Conservation (phyloP, 2,888 invertebrate genomes). For the Acleris literana region DNA sequence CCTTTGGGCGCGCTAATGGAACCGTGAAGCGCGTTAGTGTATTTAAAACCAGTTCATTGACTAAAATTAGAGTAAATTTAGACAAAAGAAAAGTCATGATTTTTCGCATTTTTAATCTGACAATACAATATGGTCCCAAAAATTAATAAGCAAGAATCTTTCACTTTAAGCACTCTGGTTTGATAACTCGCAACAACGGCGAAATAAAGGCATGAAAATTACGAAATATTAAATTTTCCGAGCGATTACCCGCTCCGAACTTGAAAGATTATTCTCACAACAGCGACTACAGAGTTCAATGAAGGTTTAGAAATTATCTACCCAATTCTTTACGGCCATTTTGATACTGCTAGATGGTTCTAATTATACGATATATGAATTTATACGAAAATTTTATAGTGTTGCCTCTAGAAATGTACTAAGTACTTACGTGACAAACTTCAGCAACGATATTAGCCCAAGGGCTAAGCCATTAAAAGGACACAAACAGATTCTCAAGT, state of each 20-base stretch:
- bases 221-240: constrained; percentile 55
- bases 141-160: constrained; percentile 39
- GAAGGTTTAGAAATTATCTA: constrained; percentile 31
- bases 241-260: constrained; percentile 50
- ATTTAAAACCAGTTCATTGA: constrained; percentile 52
- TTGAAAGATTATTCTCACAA: constrained; percentile 52
- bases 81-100: constrained; percentile 41
- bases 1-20: constrained; percentile 52
- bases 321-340: constrained; percentile 29
- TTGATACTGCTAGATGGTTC: constrained; percentile 17
- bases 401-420: not conserved
- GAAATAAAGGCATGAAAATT: constrained; percentile 52
- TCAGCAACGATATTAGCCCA: no score
- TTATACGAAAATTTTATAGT: no score
- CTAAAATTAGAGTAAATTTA: constrained; percentile 43
- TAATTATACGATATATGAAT: not conserved
- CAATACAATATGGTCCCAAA: constrained; percentile 25
- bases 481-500: not conserved
- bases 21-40: constrained; percentile 48
- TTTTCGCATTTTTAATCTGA: constrained; percentile 15
- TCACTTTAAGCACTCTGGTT: constrained; percentile 36
- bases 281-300: constrained; percentile 40
- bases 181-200: constrained; percentile 39
- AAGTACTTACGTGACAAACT: not conserved
- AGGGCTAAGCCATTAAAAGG: no score